These are phyloP conservation scores for Stigmatopora argus DNA, from an alignment of 2,113 vertebrate genomes.

Conservation along the genomic window DNA sequence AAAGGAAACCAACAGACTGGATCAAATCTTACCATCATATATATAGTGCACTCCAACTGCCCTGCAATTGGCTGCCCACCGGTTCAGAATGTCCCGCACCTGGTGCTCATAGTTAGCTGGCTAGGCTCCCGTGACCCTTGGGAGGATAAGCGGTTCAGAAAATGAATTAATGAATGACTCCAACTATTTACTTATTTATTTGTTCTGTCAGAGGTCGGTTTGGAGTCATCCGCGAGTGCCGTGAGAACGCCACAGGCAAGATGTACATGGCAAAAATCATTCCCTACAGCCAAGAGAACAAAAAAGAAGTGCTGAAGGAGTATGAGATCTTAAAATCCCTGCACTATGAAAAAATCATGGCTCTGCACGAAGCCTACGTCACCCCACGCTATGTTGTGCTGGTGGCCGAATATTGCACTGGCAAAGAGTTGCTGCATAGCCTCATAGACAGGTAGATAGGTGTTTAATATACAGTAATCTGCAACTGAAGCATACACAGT, in stretches of 20 bases:
- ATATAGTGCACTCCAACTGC: not conserved
- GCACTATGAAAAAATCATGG: slow-evolving; percentile 84
- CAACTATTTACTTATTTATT: no score
- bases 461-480: not conserved
- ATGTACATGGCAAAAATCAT: slow-evolving; percentile 91
- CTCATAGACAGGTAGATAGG: slow-evolving; percentile 80
- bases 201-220: slow-evolving; percentile 80
- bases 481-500: not conserved
- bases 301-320: slow-evolving; percentile 80
- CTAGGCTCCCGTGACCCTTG: no score
- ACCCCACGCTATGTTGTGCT: slow-evolving; percentile 93
- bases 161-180: no score
- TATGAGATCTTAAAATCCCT: slow-evolving; percentile 88
- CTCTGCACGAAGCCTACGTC: slow-evolving; percentile 90
- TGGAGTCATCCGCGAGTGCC: slow-evolving; percentile 84
- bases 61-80: no score
- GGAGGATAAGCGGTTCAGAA: no score
- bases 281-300: slow-evolving; percentile 79
- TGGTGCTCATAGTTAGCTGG: no score
- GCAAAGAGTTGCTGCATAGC: slow-evolving; percentile 87
- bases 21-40: not conserved
- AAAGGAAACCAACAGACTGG: no score
- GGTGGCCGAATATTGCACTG: slow-evolving; percentile 83
- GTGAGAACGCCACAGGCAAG: slow-evolving; percentile 86
- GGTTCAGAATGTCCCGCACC: no score